These are phyloP conservation scores for Abramis brama DNA, from an alignment of 2,113 vertebrate genomes.

Conservation along the genomic window DNA sequence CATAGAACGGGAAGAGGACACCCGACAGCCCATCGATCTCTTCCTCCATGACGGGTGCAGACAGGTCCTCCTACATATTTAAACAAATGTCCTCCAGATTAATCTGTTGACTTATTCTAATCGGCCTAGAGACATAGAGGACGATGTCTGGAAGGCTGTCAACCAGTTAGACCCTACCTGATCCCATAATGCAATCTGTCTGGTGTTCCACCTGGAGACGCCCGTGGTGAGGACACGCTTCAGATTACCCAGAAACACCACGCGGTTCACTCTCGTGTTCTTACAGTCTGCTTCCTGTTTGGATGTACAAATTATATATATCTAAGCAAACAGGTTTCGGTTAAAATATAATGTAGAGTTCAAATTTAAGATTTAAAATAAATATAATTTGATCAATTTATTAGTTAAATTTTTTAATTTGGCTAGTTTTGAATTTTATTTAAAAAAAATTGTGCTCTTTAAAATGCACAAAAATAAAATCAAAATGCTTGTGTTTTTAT, in stretches of 20 bases:
- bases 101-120: not conserved
- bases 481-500: too few species aligned
- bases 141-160: too few species aligned
- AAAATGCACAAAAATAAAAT: too few species aligned
- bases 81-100: not conserved
- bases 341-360: not conserved
- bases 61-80: conserved; percentile 77
- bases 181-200: conserved; percentile 84
- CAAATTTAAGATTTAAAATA: too few species aligned
- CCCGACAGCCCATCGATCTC: conserved; percentile 84
- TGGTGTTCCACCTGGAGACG: conserved; percentile 83
- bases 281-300: conserved; percentile 79
- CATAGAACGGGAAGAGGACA: conserved; percentile 82
- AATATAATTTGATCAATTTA: not conserved
- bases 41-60: conserved; percentile 79
- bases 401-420: not conserved
- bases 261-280: conserved; percentile 77
- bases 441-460: too few species aligned
- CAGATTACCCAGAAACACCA: conserved; percentile 83
- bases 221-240: conserved; percentile 81
- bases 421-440: too few species aligned
- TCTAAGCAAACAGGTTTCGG: not conserved
- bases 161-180: conserved; percentile 72
- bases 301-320: not conserved
- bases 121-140: not conserved